Percentiles rank a stretch among this genome's conserved stretches.
Conservation (phyloP, 2,888 invertebrate genomes). For the Stenurella melanura region DNA sequence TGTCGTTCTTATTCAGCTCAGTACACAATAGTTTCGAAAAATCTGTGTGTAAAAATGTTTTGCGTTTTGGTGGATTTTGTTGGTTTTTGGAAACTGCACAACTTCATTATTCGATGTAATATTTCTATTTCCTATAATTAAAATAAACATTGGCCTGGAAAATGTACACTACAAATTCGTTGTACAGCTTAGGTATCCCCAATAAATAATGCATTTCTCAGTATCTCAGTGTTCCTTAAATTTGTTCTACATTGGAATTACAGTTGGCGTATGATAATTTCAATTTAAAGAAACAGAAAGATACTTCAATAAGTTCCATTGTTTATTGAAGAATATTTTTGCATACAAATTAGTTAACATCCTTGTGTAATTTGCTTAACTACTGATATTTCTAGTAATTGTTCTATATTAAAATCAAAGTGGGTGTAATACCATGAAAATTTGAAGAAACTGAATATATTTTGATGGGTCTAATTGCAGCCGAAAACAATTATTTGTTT, state of each 20-base stretch:
- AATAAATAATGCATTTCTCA: background rate
- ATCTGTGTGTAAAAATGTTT: too few species aligned
- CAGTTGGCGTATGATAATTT: background rate
- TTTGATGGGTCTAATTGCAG: background rate
- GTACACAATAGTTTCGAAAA: too few species aligned
- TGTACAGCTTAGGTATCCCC: too few species aligned
- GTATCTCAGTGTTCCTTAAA: background rate
- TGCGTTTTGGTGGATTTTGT: too few species aligned
- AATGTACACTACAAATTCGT: too few species aligned
- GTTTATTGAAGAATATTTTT: background rate
- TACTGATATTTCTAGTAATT: background rate
- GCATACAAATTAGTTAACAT: conserved; percentile 4
- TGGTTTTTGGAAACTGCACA: too few species aligned
- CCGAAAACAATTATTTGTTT: conserved; percentile 3
- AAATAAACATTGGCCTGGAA: too few species aligned
- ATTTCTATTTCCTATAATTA: too few species aligned
- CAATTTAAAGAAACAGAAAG: background rate
- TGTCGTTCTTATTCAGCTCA: too few species aligned
- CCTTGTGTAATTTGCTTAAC: conserved; percentile 18
- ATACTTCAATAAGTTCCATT: background rate
- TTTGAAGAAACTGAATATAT: background rate
- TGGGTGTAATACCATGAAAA: background rate
- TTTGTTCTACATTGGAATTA: background rate
- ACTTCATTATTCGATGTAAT: too few species aligned
- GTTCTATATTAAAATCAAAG: background rate